Conservation (phyloP, 2,888 invertebrate species). For the Coecobrya sp. region DNA sequence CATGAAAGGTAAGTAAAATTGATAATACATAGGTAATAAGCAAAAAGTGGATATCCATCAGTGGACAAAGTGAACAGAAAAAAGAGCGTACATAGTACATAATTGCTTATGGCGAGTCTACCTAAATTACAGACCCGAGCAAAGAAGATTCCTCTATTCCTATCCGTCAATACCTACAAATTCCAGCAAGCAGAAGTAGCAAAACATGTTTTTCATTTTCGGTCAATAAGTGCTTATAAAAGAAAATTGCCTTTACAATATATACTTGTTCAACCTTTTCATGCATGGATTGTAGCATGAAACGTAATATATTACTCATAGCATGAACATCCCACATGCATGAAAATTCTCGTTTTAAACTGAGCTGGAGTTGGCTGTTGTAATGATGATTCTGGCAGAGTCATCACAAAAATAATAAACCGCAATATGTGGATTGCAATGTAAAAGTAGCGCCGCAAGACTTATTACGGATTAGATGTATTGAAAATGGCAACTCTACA, state of each 20-base stretch:
- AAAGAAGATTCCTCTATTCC: not conserved
- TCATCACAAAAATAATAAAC: too few relatives aligned
- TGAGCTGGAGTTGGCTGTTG: too few relatives aligned
- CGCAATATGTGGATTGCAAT: too few relatives aligned
- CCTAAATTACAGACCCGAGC: not conserved
- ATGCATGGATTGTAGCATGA: not conserved
- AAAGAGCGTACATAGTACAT: not conserved
- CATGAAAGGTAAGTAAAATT: not conserved
- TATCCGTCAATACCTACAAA: slow-evolving; percentile 27
- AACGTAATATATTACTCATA: not conserved
- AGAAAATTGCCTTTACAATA: slow-evolving; percentile 33
- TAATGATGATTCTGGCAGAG: too few relatives aligned
- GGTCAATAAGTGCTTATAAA: not conserved
- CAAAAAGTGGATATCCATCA: not conserved
- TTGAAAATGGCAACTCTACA: too few relatives aligned
- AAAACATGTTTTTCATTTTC: slow-evolving; percentile 3
- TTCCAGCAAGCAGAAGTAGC: not conserved
- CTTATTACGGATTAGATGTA: too few relatives aligned
- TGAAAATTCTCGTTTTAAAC: not conserved
- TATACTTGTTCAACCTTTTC: not conserved
- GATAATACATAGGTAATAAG: not conserved
- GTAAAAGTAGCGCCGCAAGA: too few relatives aligned
- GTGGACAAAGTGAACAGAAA: not conserved
- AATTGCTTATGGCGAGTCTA: slow-evolving; percentile 3
- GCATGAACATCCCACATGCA: not conserved